These are phyloP conservation scores for Himalopsyche anomala DNA, from an alignment of 2,888 invertebrate species.

Conservation along the genomic window DNA sequence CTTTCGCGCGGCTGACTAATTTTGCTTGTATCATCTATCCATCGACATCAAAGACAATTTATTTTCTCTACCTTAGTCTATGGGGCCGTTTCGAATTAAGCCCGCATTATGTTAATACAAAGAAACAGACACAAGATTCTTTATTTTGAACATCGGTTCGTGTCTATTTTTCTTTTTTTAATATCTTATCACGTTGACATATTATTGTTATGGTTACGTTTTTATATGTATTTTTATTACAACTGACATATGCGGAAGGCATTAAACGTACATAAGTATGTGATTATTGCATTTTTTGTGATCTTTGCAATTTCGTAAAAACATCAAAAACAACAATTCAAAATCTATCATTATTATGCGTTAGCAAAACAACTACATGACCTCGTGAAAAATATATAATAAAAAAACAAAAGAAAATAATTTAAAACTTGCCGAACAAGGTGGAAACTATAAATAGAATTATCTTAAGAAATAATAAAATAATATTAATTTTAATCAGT, in stretches of 20 bases:
- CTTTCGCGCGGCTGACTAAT: neutral
- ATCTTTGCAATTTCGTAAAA: neutral
- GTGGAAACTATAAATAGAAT: too few species aligned
- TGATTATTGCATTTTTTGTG: slow-evolving; percentile 1
- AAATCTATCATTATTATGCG: neutral
- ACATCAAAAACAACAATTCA: neutral
- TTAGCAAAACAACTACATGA: neutral
- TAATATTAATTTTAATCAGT: too few species aligned
- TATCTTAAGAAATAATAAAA: too few species aligned
- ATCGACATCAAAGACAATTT: slow-evolving; percentile 24
- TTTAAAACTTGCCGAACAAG: neutral
- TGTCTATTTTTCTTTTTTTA: too few species aligned
- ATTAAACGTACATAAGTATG: neutral
- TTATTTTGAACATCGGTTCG: too few species aligned
- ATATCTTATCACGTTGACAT: too few species aligned
- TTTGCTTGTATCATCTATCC: neutral
- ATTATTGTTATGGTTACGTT: too few species aligned
- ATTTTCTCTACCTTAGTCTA: neutral
- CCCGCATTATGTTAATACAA: neutral
- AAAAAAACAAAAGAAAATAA: neutral
- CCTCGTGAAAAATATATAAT: neutral
- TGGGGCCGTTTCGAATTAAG: neutral
- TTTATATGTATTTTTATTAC: too few species aligned
- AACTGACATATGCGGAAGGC: too few species aligned
- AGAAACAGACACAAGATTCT: too few species aligned